These are phyloP conservation scores for Thinocorus orbignyianus DNA, from an alignment of 2,113 vertebrate species.

Conservation along the genomic window DNA sequence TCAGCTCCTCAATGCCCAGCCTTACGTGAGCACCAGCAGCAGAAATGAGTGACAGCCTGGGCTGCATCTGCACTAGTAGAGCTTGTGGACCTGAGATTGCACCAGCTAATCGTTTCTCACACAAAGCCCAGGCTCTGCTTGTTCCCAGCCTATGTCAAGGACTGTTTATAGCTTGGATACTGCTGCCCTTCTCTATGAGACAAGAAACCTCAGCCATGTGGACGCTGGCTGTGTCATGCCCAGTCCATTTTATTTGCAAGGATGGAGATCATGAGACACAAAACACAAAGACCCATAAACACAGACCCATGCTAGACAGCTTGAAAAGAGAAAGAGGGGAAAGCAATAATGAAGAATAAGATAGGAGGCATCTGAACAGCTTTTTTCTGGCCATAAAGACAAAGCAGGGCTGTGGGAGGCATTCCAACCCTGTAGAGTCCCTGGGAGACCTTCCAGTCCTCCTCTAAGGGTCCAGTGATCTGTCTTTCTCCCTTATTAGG, in stretches of 20 bases:
- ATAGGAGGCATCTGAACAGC: background rate
- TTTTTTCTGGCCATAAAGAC: background rate
- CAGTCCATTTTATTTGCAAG: background rate
- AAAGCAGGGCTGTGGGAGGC: background rate
- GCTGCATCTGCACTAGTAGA: background rate
- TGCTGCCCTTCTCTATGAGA: background rate
- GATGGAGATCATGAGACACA: background rate
- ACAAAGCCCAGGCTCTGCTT: background rate
- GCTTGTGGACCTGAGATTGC: background rate
- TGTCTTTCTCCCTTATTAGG: background rate
- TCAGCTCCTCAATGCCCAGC: background rate
- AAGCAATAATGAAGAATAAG: background rate
- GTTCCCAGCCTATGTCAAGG: background rate
- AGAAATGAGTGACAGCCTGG: background rate
- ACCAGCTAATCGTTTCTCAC: background rate
- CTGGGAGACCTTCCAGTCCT: background rate
- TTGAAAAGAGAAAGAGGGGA: background rate
- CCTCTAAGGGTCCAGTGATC: background rate
- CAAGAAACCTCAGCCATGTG: background rate
- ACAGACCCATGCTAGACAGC: background rate
- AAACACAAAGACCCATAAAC: background rate
- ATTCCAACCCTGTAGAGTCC: background rate
- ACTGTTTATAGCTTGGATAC: background rate
- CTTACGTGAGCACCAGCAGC: background rate
- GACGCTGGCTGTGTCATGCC: background rate